Base-by-base conservation (phyloP, 64 coral and sea anemone genomes). In the Platygyra sinensis region DNA sequence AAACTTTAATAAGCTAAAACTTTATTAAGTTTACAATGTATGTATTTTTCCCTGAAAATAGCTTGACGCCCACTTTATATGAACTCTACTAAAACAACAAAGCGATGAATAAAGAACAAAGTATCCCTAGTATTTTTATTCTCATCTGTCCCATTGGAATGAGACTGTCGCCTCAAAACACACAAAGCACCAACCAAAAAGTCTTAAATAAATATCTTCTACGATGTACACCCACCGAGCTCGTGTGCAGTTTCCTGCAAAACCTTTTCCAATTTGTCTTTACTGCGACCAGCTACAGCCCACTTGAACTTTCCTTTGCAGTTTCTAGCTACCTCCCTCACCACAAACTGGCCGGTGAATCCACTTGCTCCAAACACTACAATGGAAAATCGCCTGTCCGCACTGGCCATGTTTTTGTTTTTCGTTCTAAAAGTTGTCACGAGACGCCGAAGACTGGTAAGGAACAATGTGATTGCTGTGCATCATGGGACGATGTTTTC, bases 261-360 rank as follows among this genome's bases (percentile, higher is more conserved):
- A 75, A 95, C 87, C 30, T 98, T 83, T 50, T 88, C 76, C 18
- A 98, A 76, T 80, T 95, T 98, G 27, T 86, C 90, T 29, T 93
- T 89, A 57, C 92, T 95, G 39, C 96, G 86, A 33, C 96, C 96
- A 62, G 96, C 96, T 10, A 98, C 90, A 72, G 96, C 96, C 96
- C 96, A 98, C 79, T 93, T 94, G 28, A 98, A 95, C 42, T 90
- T 94, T 59, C 87, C 87, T 79, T 86, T 90, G 57, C 81, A 89
- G 78, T 94, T 93, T 77, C 75, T 93, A 33, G 80, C 92, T 25
- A 83, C 95, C 82, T 84, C 91, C 62, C 78, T 90, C 19, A 83
- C 96, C 46, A 98, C 93, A 86, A 55, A 94, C 33, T 94, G 93
- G 1, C 93, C 93, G 24, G 93, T 94, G 29, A 94, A 94, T 10